Percentiles rank a stretch among this genome's conserved stretches.
These are phyloP conservation scores for Lycophotia porphyrea DNA, from an alignment of 2,888 invertebrate genomes.

Conservation along the genomic window DNA sequence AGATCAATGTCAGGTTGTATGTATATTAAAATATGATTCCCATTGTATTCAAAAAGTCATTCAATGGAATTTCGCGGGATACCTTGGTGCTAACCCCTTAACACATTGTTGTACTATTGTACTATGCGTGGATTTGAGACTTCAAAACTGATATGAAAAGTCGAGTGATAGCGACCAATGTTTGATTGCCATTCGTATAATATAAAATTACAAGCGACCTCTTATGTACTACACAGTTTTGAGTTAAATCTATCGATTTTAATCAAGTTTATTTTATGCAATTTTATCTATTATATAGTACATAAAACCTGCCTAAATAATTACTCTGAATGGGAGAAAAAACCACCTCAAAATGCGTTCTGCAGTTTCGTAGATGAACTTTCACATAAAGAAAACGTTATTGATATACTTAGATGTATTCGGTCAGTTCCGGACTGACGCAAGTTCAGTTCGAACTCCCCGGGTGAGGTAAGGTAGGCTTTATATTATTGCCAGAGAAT, in stretches of 20 bases:
- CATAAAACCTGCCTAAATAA: not conserved
- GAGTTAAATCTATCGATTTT: not conserved
- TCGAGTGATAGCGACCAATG: not conserved
- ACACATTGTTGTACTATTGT: no score
- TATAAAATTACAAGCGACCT: not conserved
- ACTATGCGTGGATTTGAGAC: not conserved
- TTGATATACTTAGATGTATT: not conserved
- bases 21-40: no score
- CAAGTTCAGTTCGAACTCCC: not conserved
- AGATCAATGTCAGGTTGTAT: no score
- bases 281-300: not conserved
- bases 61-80: no score
- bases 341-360: not conserved
- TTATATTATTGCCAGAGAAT: slow-evolving; percentile 2
- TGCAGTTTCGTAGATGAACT: not conserved
- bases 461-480: not conserved
- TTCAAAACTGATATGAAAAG: not conserved
- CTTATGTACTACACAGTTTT: not conserved
- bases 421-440: not conserved
- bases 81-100: no score
- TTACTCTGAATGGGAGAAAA: not conserved
- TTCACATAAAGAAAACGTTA: not conserved
- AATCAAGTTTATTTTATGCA: no score
- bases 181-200: not conserved
- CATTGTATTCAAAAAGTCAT: no score